A percentile compares a stretch with the other conserved stretches of the same genome.
Conservation (phyloP, 2,113 vertebrate species). For the Parotia lawesii region DNA sequence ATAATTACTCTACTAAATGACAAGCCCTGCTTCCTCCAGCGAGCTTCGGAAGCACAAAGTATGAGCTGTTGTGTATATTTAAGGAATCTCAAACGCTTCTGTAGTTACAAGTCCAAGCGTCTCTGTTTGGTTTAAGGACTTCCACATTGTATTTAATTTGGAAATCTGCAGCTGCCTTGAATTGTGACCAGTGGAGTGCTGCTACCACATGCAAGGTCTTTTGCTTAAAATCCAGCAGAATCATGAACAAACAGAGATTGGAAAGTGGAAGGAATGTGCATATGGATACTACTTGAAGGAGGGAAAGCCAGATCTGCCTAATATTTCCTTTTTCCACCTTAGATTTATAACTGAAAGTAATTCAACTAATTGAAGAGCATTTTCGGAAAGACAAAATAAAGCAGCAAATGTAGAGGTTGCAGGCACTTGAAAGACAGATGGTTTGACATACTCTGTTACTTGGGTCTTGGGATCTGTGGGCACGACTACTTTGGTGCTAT, state of each 20-base stretch:
- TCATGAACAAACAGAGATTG: background rate
- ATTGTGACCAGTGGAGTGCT: background rate
- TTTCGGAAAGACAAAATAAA: background rate
- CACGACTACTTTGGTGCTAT: background rate
- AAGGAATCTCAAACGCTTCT: conserved; percentile 5
- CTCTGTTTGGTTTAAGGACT: conserved; percentile 22
- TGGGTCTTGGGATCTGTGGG: background rate
- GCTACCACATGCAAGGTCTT: background rate
- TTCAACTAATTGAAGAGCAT: background rate
- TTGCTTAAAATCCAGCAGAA: background rate
- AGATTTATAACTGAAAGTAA: background rate
- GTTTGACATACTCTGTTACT: background rate
- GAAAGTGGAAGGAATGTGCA: conserved; percentile 9
- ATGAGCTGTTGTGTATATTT: conserved; percentile 18
- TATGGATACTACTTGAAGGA: background rate
- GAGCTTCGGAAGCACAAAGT: background rate
- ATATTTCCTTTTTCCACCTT: background rate
- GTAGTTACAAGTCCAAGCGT: background rate
- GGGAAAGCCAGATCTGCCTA: background rate
- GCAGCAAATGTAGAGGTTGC: background rate
- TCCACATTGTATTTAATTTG: background rate
- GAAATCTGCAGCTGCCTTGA: conserved; percentile 31
- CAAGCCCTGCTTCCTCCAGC: conserved; percentile 31
- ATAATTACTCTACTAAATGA: conserved; percentile 52
- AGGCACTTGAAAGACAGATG: background rate